Evolutionary conservation across 1,140 invertebrate species (phyloP), one percentile per base, ranked within the genome.

Genomic region (Rhopalosiphum padi): DNA sequence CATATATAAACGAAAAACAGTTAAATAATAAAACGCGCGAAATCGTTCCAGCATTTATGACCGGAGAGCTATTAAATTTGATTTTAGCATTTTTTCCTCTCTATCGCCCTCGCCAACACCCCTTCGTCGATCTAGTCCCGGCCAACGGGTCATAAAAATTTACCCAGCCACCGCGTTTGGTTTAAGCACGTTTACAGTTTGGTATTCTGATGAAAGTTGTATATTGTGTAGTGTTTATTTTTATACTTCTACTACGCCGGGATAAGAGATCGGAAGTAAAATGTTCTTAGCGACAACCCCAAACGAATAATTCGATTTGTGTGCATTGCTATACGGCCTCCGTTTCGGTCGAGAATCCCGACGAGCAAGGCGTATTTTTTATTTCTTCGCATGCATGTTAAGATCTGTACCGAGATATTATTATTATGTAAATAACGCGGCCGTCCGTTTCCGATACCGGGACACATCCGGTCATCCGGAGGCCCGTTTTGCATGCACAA

Each of bases 11-110:
- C 55, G 41, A 60, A 91, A 51, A 35, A 93, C 77, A 41, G 91
- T 93, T 85, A 86, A 93, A 93, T 93, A 93, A 93, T 93, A 93
- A 93, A 93, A 93, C 48, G 46, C 91, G 91, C 35, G 46, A 85
- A 92, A 93, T 23, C 48, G 82, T 93, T 93, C 35, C 15, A 48
- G 35, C 91, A 41, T 93, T 55, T 92, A 92, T 55, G 82, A 85
- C 91, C 48, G 35, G 77, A 6, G 77, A 83, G 77, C 91, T 85
- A 85, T 92, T 92, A 92, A 92, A 92, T 85, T 25, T 92, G 91
- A 92, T 92, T 83, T 92, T 83, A 37, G 43, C 46, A 83, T 41
- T 92, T 85, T 92, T 85, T 85, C 25, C 37, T 53, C 48, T 9
- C n/a, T 22, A 41, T 41, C 53, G 23, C 60, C 60, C 60, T 77